These are phyloP conservation scores for Pelusios castaneus DNA, from an alignment of 2,113 vertebrate species.

Conservation along the genomic window DNA sequence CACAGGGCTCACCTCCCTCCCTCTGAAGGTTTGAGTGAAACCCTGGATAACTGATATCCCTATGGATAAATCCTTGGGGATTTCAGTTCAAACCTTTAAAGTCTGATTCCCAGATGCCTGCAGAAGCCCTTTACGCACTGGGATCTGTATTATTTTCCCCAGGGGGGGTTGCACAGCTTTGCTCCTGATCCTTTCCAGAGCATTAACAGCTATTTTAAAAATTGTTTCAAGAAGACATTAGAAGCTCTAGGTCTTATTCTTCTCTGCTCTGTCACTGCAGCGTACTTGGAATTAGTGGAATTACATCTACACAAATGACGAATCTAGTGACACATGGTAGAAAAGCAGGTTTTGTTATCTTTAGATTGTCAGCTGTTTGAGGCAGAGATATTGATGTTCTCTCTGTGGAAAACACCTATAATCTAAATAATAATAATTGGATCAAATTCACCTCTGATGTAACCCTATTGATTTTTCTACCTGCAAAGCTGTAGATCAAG, in stretches of 20 bases:
- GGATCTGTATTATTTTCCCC: not conserved
- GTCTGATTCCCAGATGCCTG: not conserved
- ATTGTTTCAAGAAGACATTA: not conserved
- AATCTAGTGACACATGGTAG: not conserved
- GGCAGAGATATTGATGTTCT: not conserved
- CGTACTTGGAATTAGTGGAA: not conserved
- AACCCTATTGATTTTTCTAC: not conserved
- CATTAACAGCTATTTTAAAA: accelerated
- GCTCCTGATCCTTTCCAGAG: not conserved
- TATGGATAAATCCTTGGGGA: not conserved
- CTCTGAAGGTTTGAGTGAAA: not conserved
- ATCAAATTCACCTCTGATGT: not conserved
- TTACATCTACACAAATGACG: accelerated
- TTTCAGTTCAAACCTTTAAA: not conserved
- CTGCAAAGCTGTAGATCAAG: not conserved
- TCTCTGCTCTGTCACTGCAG: not conserved
- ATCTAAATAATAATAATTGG: not conserved
- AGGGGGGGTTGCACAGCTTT: accelerated
- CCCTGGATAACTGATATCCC: not conserved
- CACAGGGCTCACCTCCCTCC: not conserved
- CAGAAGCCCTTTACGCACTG: not conserved
- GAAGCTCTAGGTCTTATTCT: not conserved
- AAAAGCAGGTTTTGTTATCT: not conserved
- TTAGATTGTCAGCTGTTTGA: not conserved
- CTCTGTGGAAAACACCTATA: not conserved